These are phyloP conservation scores for Anarrhichthys ocellatus DNA, from an alignment of 2,113 vertebrate genomes.

Conservation along the genomic window DNA sequence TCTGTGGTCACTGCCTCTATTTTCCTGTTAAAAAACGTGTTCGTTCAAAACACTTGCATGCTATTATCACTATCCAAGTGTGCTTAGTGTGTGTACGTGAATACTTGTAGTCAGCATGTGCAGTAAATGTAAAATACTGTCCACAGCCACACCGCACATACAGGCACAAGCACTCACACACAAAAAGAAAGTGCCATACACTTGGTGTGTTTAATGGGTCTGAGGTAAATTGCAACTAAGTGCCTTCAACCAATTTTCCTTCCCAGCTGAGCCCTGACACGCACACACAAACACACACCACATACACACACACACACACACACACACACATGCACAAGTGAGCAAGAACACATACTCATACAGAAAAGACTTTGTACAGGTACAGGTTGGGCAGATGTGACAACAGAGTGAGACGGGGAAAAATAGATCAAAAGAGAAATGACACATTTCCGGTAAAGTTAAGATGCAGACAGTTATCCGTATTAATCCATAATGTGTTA, in stretches of 20 bases:
- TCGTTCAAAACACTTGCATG: not conserved
- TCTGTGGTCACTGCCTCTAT: too few relatives aligned
- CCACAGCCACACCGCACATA: not conserved
- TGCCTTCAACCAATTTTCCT: constrained; percentile 76
- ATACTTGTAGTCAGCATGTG: constrained; percentile 2
- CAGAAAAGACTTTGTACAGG: constrained; percentile 2
- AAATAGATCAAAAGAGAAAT: not conserved
- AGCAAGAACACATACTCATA: not conserved
- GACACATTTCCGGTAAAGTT: not conserved
- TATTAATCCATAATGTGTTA: not conserved
- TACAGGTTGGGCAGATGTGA: constrained; percentile 6
- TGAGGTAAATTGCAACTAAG: constrained; percentile 75
- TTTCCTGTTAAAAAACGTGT: not conserved
- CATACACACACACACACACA: not conserved
- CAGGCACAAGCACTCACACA: constrained; percentile 9
- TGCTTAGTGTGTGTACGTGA: not conserved
- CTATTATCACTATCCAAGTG: not conserved
- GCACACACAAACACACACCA: constrained; percentile 19
- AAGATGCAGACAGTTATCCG: not conserved
- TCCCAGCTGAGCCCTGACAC: constrained; percentile 69
- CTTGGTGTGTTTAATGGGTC: constrained; percentile 77
- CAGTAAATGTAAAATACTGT: constrained; percentile 49
- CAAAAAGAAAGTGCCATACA: constrained; percentile 16
- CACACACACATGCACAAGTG: not conserved
- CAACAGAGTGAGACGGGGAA: not conserved